A percentile compares a stretch with the other conserved stretches of the same genome.
These are phyloP conservation scores for Troides aeacus DNA, from an alignment of 2,888 invertebrate genomes.

Conservation along the genomic window DNA sequence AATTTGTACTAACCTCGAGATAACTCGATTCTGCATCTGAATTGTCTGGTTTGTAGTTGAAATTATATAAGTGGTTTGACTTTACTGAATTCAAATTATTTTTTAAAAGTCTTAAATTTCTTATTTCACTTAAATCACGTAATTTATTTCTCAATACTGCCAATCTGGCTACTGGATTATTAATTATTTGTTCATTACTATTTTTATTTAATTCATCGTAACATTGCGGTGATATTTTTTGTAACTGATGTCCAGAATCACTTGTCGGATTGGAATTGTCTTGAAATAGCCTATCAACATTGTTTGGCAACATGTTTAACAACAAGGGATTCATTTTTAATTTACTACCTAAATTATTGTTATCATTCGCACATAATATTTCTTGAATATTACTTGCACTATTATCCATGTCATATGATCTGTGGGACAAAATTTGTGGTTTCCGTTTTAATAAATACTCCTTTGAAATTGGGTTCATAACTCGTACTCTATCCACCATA, in stretches of 20 bases:
- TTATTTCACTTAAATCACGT: slow-evolving; percentile 18
- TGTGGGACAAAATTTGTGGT: slow-evolving; percentile 34
- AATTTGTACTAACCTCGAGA: slow-evolving; percentile 1
- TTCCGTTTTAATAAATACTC: slow-evolving; percentile 41
- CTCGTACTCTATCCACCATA: slow-evolving; percentile 34
- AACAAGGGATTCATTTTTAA: slow-evolving; percentile 19
- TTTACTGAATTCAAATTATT: slow-evolving; percentile 14
- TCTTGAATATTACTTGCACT: slow-evolving; percentile 54
- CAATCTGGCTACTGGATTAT: slow-evolving; percentile 12
- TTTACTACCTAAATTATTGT: slow-evolving; percentile 27
- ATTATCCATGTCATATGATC: slow-evolving; percentile 51
- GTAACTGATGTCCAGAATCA: slow-evolving; percentile 5
- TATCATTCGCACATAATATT: slow-evolving; percentile 35
- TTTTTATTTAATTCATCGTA: slow-evolving; percentile 4
- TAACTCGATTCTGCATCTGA: not conserved
- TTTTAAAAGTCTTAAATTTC: slow-evolving; percentile 13
- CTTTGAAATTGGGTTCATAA: slow-evolving; percentile 35
- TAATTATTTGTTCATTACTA: slow-evolving; percentile 1
- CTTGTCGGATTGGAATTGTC: not conserved
- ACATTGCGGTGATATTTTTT: not conserved
- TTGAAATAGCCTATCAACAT: not conserved
- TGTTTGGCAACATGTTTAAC: slow-evolving; percentile 5
- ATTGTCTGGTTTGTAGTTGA: not conserved
- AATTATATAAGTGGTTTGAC: slow-evolving; percentile 7
- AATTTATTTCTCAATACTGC: slow-evolving; percentile 20